These are phyloP conservation scores for Ectemnius cavifrons DNA, from an alignment of 2,888 invertebrate genomes.

Conservation along the genomic window DNA sequence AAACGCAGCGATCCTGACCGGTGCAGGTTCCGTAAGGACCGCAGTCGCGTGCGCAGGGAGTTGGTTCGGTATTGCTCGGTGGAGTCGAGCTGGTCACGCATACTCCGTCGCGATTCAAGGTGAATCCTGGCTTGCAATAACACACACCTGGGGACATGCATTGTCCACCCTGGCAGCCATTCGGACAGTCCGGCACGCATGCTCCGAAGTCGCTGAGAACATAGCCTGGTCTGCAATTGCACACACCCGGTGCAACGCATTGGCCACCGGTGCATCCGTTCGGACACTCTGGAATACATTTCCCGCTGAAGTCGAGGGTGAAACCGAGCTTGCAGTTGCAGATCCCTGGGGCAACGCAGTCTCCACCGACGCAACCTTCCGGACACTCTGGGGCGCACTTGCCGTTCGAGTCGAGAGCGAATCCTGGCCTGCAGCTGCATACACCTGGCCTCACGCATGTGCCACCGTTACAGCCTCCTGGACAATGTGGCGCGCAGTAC, in stretches of 20 bases:
- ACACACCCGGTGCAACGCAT: not conserved
- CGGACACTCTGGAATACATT: not conserved
- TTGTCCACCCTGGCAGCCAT: slow-evolving; percentile 25
- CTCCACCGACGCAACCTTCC: slow-evolving; percentile 73
- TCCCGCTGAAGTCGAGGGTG: slow-evolving; percentile 78
- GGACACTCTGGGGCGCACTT: slow-evolving; percentile 68
- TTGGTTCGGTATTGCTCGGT: slow-evolving; percentile 2
- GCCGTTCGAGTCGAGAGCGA: slow-evolving; percentile 61
- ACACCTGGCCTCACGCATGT: slow-evolving; percentile 65
- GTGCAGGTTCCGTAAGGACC: slow-evolving; percentile 59
- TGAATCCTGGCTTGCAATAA: slow-evolving; percentile 18
- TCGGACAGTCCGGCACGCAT: slow-evolving; percentile 28
- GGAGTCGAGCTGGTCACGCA: not conserved
- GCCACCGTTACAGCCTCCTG: slow-evolving; percentile 60
- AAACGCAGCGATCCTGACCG: slow-evolving; percentile 80
- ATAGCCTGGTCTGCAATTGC: slow-evolving; percentile 6
- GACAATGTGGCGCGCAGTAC: slow-evolving; percentile 66
- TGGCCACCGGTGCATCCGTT: slow-evolving; percentile 10
- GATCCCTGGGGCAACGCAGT: slow-evolving; percentile 79
- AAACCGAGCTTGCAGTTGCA: slow-evolving; percentile 80
- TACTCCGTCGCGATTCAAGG: not conserved
- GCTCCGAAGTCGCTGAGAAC: slow-evolving; percentile 30
- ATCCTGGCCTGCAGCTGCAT: slow-evolving; percentile 69
- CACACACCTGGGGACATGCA: slow-evolving; percentile 19
- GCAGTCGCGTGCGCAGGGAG: slow-evolving; percentile 43